phyloP scores from a whole-genome alignment of 2,113 vertebrate genomes.

The Chaetura pelagica region DNA sequence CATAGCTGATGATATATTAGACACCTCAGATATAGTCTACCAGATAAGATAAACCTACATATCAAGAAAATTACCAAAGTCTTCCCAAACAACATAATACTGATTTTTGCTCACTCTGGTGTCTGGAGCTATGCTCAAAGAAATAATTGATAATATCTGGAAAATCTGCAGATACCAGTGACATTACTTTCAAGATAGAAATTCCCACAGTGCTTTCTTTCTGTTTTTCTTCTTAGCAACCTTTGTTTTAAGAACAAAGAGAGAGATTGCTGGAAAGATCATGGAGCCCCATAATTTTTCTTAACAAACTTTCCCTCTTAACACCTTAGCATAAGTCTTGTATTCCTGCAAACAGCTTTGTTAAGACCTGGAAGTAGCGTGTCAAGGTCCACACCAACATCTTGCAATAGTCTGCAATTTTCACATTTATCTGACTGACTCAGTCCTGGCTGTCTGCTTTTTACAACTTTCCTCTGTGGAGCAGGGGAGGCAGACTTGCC shows the following conservation, averaged over 20 bases:
- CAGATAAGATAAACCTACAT: neutral
- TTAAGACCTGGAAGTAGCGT: neutral
- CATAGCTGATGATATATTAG: neutral
- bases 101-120: neutral
- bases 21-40: neutral
- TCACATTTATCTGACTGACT: neutral
- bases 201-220: neutral
- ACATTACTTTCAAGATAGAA: neutral
- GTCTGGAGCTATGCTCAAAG: neutral
- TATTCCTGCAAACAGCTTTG: neutral
- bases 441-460: neutral
- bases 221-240: neutral
- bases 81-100: neutral
- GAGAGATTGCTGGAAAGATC: neutral
- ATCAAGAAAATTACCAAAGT: neutral
- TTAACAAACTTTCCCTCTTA: neutral
- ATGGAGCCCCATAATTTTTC: neutral
- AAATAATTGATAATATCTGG: neutral
- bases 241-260: neutral
- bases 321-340: neutral
- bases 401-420: neutral
- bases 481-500: neutral
- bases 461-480: neutral
- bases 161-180: neutral
- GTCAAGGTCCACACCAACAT: accelerated